Base-by-base conservation (phyloP, 2,888 invertebrate genomes). In the Clunio marinus region DNA sequence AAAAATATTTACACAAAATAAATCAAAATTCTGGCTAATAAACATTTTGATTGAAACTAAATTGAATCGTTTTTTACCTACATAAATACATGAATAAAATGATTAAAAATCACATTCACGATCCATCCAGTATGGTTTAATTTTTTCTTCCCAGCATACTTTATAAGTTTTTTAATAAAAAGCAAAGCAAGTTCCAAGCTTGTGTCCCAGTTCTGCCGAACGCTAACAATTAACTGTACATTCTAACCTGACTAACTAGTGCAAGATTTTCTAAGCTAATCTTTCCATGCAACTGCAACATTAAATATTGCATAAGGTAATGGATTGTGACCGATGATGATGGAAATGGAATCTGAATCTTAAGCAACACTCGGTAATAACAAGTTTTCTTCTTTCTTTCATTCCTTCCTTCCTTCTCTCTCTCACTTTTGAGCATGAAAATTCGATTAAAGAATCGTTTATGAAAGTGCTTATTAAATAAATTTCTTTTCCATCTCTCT, bases 171-270 rank as follows among this genome's bases (percentile, higher is more conserved):
- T 32, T 32, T 10, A 4, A n/a, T n/a, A n/a, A n/a, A n/a, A n/a
- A n/a, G n/a, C n/a, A n/a, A n/a, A n/a, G n/a, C n/a, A n/a, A n/a
- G n/a, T n/a, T n/a, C n/a, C 2, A 24, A 57, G 25, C 57, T 27
- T 27, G 3, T 25, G 15, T 15, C 8, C 35, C 55, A 27, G 55
- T 66, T 55, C 66, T 55, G 66, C 66, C 51, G 66, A 66, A 55
- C 66, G 25, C 51, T 66, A 66, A 66, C 55, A 66, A 66, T 55
- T 66, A 66, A 66, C 66, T 66, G 66, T 66, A 66, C 13, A 66
- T 66, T 66, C 55, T 66, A 66, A 51, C 55, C 25, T 35, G 55
- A 66, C 28, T 66, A 66, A 66, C 66, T 32, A 22, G 66, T 3
- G 20, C 55, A 46, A 66, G n/a, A 51, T 25, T 37, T 35, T 17